Evolutionary conservation across 2,888 invertebrate genomes (phyloP), one percentile per base, ranked within the genome.

Genomic region (Lasioglossum villosulum): DNA sequence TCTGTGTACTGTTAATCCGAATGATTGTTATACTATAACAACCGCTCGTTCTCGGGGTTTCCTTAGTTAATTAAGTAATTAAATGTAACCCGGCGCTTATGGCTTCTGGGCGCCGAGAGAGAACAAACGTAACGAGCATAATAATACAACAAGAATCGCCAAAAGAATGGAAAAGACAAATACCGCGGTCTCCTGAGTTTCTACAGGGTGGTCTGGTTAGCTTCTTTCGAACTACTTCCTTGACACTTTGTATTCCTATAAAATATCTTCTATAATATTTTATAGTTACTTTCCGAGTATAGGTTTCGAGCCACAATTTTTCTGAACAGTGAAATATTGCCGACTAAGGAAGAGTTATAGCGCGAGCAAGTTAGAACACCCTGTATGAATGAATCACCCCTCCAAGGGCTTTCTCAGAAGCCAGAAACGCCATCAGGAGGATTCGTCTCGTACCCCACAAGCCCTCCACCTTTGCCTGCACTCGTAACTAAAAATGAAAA

Each of bases 381-480:
- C 70, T 39, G 37, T 70, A 39, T 66, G n/a, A 66, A 70, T 14
- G 6, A 71, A 72, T 39, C 45, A 63, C 37, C 75, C 76, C 74
- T 77, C 82, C 83, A 52, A 75, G 80, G 89, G 78, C 86, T 90
- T 87, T 90, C 83, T 83, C 91, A 87, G 91, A 91, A 91, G 90
- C 91, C 91, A 88, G 88, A 90, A 91, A 86, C 86, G 90, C 90
- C 90, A 63, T 12, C 75, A 73, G 90, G 89, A 89, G 88, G 85
- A 84, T 83, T 79, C 87, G 83, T 84, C 82, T 77, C 83, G 82
- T 82, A 66, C 82, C 81, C 82, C 82, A 56, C 63, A 42, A 74
- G 37, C 84, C 87, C 86, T 80, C 86, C 86, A 88, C 88, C 88
- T 90, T 87, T 87, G 90, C 86, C 86, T 90, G 89, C 90, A 90